These are phyloP conservation scores for Andrena marginata DNA, from an alignment of 2,888 invertebrate genomes.

Conservation along the genomic window DNA sequence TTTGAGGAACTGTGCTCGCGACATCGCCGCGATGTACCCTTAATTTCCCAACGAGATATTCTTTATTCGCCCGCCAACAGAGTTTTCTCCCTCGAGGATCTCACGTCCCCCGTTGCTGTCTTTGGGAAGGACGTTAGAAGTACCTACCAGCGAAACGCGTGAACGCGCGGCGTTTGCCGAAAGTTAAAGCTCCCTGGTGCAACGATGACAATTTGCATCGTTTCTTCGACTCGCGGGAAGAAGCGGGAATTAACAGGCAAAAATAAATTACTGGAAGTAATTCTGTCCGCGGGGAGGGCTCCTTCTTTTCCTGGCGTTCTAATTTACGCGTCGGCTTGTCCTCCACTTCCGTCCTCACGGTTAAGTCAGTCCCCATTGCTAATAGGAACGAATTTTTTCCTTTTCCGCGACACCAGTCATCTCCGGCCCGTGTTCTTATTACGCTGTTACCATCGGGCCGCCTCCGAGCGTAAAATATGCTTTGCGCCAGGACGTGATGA, in stretches of 20 bases:
- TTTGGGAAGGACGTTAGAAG: not conserved
- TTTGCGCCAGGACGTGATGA: slow-evolving; percentile 66
- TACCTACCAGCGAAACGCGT: not conserved
- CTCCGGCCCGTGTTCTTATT: slow-evolving; percentile 76
- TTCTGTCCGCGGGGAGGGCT: slow-evolving; percentile 47
- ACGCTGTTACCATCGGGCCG: slow-evolving; percentile 73
- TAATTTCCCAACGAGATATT: not conserved
- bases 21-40: slow-evolving; percentile 2
- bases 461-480: slow-evolving; percentile 73
- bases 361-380: slow-evolving; percentile 63
- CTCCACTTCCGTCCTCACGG: slow-evolving; percentile 52
- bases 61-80: not conserved
- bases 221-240: slow-evolving; percentile 20
- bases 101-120: not conserved
- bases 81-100: not conserved
- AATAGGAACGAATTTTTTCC: slow-evolving; percentile 67
- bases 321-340: slow-evolving; percentile 67
- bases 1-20: slow-evolving; percentile 14
- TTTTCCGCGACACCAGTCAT: slow-evolving; percentile 68
- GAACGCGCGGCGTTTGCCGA: slow-evolving; percentile 2
- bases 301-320: slow-evolving; percentile 53
- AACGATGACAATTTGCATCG: slow-evolving; percentile 25
- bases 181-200: not conserved
- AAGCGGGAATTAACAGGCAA: slow-evolving; percentile 37
- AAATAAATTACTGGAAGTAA: slow-evolving; percentile 69